Percentiles rank a stretch among this genome's conserved stretches.
These are phyloP conservation scores for Lagria hirta DNA, from an alignment of 2,888 invertebrate genomes.

Conservation along the genomic window DNA sequence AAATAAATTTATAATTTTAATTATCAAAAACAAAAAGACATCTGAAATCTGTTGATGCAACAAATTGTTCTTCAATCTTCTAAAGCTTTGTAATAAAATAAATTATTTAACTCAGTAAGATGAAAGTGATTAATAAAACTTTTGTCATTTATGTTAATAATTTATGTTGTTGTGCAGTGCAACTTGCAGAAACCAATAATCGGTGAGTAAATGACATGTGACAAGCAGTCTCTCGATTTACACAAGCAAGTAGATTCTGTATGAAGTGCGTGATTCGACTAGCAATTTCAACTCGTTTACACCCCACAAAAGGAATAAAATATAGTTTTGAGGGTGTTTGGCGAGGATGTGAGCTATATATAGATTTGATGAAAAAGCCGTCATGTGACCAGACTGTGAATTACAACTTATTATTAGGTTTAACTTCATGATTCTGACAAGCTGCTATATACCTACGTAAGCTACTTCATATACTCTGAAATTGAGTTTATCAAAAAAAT, in stretches of 20 bases:
- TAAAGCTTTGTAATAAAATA: no score
- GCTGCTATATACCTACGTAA: no score
- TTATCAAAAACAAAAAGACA: no score
- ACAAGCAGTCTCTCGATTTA: slow-evolving; percentile 17
- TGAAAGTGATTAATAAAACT: no score
- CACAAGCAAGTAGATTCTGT: slow-evolving; percentile 39
- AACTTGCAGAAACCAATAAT: slow-evolving; percentile 17
- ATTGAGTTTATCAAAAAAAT: no score
- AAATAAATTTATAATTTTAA: no score
- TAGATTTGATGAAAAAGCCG: slow-evolving; percentile 30
- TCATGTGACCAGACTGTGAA: slow-evolving; percentile 33
- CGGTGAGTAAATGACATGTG: slow-evolving; percentile 19
- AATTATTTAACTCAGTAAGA: no score
- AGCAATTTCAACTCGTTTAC: slow-evolving; percentile 30
- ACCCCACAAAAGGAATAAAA: slow-evolving; percentile 40
- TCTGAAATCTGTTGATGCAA: no score
- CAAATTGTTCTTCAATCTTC: no score
- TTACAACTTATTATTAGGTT: slow-evolving; percentile 17
- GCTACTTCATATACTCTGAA: no score
- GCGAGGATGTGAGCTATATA: slow-evolving; percentile 20
- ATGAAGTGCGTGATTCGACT: slow-evolving; percentile 37
- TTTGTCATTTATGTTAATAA: no score
- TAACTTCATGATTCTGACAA: slow-evolving; percentile 6
- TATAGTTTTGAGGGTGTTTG: slow-evolving; percentile 34
- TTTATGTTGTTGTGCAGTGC: neutral